These are phyloP conservation scores for Rhinella marina DNA, from an alignment of 2,797 vertebrate genomes.

Conservation along the genomic window DNA sequence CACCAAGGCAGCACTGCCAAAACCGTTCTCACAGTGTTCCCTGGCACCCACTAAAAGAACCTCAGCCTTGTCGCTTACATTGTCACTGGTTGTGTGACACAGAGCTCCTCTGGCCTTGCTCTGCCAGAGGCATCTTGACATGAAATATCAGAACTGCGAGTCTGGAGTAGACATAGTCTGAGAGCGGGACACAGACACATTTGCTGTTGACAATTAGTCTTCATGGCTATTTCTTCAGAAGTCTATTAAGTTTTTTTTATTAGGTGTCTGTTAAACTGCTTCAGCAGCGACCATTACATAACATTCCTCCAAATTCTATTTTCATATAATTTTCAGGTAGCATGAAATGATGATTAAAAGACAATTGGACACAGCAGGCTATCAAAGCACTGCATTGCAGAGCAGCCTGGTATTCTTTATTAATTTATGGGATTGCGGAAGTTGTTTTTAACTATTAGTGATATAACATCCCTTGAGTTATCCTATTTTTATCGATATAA, in stretches of 20 bases:
- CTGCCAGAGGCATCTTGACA: constrained; percentile 55
- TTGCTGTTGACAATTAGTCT: constrained; percentile 49
- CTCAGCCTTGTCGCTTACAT: constrained; percentile 52
- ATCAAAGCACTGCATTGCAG: constrained; percentile 57
- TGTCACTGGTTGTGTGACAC: constrained; percentile 56
- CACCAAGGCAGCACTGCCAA: neutral
- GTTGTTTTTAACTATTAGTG: constrained; percentile 44
- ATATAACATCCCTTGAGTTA: constrained; percentile 39
- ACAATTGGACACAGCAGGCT: constrained; percentile 61
- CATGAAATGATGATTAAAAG: constrained; percentile 59
- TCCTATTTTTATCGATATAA: constrained; percentile 48
- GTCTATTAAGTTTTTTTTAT: constrained; percentile 49
- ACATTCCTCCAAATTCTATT: constrained; percentile 37
- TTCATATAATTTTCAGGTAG: constrained; percentile 58
- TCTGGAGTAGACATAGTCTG: constrained; percentile 16
- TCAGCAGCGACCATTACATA: constrained; percentile 19
- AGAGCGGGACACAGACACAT: constrained; percentile 35
- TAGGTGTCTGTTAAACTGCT: constrained; percentile 37
- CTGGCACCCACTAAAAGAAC: constrained; percentile 55
- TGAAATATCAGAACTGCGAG: constrained; percentile 43
- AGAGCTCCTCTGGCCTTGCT: constrained; percentile 51
- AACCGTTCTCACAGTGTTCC: constrained; percentile 19
- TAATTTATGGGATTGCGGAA: constrained; percentile 14
- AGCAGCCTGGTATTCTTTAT: constrained; percentile 11
- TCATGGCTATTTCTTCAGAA: constrained; percentile 45